phyloP scores from a whole-genome alignment of 2,113 vertebrate species.

The Oreocharis arfaki region DNA sequence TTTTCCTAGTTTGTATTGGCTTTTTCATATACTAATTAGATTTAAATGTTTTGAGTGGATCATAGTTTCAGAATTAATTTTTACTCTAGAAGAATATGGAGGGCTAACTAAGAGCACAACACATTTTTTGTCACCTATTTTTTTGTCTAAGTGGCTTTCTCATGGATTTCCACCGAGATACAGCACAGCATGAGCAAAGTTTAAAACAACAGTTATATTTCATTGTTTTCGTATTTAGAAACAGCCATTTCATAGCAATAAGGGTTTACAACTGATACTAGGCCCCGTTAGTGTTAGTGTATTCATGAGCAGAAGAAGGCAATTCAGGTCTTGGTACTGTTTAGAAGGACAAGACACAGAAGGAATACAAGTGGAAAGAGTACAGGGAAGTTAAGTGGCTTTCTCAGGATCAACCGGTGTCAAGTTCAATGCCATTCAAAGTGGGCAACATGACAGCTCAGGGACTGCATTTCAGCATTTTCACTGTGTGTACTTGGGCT shows the following conservation, averaged over 20 bases:
- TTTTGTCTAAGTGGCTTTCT: too few relatives aligned
- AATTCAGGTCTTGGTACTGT: background rate
- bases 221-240: background rate
- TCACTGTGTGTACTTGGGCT: background rate
- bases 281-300: background rate
- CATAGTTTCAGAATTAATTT: background rate
- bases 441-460: background rate
- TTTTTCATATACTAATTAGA: background rate
- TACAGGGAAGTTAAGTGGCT: background rate
- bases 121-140: background rate
- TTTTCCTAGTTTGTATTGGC: background rate
- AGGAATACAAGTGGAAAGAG: background rate
- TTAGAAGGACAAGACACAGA: background rate
- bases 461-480: background rate
- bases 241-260: background rate
- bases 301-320: background rate
- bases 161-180: background rate
- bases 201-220: background rate
- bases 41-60: background rate
- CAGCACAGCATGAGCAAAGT: background rate
- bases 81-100: background rate
- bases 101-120: background rate
- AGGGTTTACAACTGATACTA: background rate
- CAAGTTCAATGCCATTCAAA: background rate
- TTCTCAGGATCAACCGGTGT: background rate